Percentiles rank a stretch among this genome's conserved stretches.
These are phyloP conservation scores for Tetrapedia diversipes DNA, from an alignment of 2,888 invertebrate genomes.

Conservation along the genomic window DNA sequence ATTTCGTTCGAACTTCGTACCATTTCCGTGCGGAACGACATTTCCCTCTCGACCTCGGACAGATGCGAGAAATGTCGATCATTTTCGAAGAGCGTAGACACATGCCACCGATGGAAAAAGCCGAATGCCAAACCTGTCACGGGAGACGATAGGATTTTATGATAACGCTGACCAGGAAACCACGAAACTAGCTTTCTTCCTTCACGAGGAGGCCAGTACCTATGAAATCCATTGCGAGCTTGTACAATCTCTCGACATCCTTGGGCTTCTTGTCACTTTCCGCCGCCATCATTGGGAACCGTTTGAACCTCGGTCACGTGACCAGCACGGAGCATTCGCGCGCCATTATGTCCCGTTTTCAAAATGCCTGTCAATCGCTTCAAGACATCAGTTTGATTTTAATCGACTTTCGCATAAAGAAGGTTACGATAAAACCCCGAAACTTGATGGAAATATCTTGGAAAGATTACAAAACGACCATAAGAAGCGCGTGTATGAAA, in stretches of 20 bases:
- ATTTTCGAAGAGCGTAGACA: slow-evolving; percentile 90
- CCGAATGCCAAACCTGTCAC: slow-evolving; percentile 85
- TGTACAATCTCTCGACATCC: slow-evolving; percentile 53
- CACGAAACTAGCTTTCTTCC: neutral
- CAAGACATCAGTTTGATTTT: neutral
- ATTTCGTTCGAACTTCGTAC: slow-evolving; percentile 80
- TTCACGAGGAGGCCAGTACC: slow-evolving; percentile 41
- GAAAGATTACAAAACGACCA: neutral
- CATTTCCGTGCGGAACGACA: slow-evolving; percentile 94
- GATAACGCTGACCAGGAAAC: neutral
- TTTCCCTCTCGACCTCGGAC: slow-evolving; percentile 92
- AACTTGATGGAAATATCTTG: neutral
- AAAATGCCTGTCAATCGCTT: neutral
- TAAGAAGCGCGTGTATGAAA: neutral
- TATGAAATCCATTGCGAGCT: slow-evolving; percentile 46
- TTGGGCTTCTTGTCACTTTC: slow-evolving; percentile 55
- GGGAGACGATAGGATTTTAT: slow-evolving; percentile 59
- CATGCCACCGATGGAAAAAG: slow-evolving; percentile 87
- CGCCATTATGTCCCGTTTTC: slow-evolving; percentile 15
- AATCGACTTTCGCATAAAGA: neutral
- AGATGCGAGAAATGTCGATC: slow-evolving; percentile 93
- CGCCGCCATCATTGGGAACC: slow-evolving; percentile 54
- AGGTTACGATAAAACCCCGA: neutral
- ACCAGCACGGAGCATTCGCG: neutral
- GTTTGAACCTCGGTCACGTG: slow-evolving; percentile 6